Conservation (phyloP, 1,140 invertebrate genomes). For the Leptinotarsa lineolata region DNA sequence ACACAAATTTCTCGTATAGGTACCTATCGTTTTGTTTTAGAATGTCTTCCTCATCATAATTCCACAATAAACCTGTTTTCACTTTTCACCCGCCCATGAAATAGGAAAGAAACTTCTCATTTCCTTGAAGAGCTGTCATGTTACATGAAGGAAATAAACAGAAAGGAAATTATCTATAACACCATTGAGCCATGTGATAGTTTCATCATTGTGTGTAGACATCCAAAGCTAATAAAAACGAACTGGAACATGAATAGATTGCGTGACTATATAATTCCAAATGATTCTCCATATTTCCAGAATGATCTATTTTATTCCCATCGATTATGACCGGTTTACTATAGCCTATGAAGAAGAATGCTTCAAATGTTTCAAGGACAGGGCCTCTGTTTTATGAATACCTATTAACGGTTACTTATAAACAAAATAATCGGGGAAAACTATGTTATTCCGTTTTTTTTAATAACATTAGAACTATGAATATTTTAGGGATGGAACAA, state of each 20-base stretch:
- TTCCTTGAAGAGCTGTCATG: neutral
- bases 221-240: neutral
- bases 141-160: neutral
- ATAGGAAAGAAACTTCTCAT: neutral
- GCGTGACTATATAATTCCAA: neutral
- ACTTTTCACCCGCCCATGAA: neutral
- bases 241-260: neutral
- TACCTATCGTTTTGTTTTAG: too few species aligned
- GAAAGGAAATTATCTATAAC: neutral
- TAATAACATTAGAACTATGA: too few species aligned
- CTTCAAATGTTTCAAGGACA: too few species aligned
- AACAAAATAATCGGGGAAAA: too few species aligned
- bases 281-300: neutral
- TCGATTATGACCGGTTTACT: neutral
- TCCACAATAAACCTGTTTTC: neutral
- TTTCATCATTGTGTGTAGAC: conserved; percentile 2
- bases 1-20: too few species aligned
- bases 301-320: neutral
- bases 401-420: too few species aligned
- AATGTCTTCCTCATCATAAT: too few species aligned
- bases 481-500: too few species aligned
- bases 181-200: conserved; percentile 1
- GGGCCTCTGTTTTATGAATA: too few species aligned
- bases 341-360: too few species aligned
- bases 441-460: too few species aligned